These are phyloP conservation scores for Enteromius argenteus DNA, from an alignment of 2,797 vertebrate genomes.

Conservation along the genomic window DNA sequence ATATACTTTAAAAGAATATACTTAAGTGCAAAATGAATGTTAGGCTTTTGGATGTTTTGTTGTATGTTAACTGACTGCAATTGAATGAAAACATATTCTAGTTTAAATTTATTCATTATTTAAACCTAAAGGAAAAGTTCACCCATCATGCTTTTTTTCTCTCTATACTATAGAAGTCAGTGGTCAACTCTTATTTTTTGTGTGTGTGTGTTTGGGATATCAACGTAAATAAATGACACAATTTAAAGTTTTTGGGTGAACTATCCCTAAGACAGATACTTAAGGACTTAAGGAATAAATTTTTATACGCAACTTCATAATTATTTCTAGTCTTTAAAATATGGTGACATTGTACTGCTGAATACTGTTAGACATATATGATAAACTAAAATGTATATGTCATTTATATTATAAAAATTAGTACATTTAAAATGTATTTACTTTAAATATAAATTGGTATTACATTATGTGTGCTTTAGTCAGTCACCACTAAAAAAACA, in stretches of 20 bases:
- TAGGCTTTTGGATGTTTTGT: background rate
- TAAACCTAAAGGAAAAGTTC: background rate
- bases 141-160: background rate
- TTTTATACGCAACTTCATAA: background rate
- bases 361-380: background rate
- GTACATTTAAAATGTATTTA: background rate
- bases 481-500: background rate
- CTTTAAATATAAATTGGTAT: background rate
- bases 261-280: background rate
- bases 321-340: no score
- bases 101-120: background rate
- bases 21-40: background rate
- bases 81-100: background rate
- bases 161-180: background rate
- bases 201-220: background rate
- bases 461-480: background rate
- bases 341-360: background rate
- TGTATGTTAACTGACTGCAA: background rate
- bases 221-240: background rate
- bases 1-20: background rate
- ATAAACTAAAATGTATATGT: background rate
- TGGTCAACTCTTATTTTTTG: no score
- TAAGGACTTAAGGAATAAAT: background rate
- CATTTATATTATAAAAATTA: background rate
- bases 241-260: background rate